Percentiles rank a stretch among this genome's conserved stretches.
Conservation (phyloP, 2,797 vertebrate species). For the Menidia menidia region DNA sequence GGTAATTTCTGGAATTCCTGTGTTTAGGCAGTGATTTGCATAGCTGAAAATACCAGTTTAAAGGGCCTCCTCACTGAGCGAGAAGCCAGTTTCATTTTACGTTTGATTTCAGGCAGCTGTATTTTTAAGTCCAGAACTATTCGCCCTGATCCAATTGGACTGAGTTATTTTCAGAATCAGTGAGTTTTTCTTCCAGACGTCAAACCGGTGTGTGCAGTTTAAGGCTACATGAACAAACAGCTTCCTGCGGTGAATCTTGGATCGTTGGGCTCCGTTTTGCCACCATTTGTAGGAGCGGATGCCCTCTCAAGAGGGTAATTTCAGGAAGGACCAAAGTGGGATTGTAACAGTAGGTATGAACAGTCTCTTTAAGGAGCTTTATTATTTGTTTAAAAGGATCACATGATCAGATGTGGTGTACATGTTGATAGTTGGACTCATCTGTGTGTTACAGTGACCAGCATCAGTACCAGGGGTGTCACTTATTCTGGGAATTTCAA, state of each 20-base stretch:
- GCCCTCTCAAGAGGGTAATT: neutral
- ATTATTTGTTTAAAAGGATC: neutral
- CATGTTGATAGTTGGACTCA: neutral
- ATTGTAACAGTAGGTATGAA: neutral
- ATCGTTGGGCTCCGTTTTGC: neutral
- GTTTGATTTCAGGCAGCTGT: conserved; percentile 6
- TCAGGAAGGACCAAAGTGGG: neutral
- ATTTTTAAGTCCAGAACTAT: neutral
- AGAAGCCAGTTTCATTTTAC: conserved; percentile 38
- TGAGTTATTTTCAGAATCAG: conserved; percentile 7
- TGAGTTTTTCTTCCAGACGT: neutral
- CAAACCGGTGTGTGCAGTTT: neutral
- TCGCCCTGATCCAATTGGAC: conserved; percentile 7
- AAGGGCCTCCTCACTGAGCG: conserved; percentile 46
- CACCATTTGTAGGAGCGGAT: neutral
- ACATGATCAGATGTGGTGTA: neutral
- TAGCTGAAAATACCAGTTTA: conserved; percentile 52
- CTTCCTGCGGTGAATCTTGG: neutral
- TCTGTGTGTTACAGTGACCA: neutral
- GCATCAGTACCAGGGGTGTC: too few species aligned
- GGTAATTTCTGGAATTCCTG: conserved; percentile 62
- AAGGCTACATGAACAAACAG: neutral
- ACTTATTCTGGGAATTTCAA: too few species aligned
- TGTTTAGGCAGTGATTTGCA: conserved; percentile 65
- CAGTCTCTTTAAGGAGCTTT: neutral